These are phyloP conservation scores for Sebastes vulpes DNA, from an alignment of 2,797 vertebrate species.

Conservation along the genomic window DNA sequence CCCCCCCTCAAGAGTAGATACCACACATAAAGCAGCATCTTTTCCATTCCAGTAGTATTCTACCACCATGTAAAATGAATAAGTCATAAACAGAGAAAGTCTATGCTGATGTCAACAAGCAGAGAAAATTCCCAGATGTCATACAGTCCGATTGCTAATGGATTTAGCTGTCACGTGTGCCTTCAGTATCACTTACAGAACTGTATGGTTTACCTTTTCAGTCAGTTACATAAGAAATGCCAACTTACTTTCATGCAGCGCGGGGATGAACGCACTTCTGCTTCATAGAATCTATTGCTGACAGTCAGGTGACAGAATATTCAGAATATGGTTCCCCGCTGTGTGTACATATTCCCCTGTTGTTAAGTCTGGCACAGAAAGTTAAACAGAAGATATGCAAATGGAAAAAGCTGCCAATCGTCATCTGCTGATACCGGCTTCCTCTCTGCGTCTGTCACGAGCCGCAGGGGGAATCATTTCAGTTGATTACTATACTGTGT, in stretches of 20 bases:
- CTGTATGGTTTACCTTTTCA: slow-evolving; percentile 18
- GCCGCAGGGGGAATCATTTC: slow-evolving; percentile 58
- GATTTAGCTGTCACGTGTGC: slow-evolving; percentile 35
- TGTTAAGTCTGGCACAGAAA: slow-evolving; percentile 31
- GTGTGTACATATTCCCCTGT: slow-evolving; percentile 35
- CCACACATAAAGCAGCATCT: slow-evolving; percentile 24
- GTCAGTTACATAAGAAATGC: slow-evolving; percentile 48
- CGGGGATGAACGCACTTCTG: neutral
- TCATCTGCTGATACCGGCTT: slow-evolving; percentile 38
- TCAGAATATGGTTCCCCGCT: slow-evolving; percentile 3
- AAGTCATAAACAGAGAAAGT: slow-evolving; percentile 65
- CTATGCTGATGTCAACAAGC: slow-evolving; percentile 52
- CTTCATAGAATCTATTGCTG: slow-evolving; percentile 10
- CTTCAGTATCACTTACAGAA: slow-evolving; percentile 35
- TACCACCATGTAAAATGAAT: slow-evolving; percentile 66
- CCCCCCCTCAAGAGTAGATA: neutral
- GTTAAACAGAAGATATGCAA: slow-evolving; percentile 65
- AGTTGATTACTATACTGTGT: slow-evolving; percentile 70
- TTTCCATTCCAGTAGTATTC: slow-evolving; percentile 34
- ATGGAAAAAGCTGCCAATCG: slow-evolving; percentile 55
- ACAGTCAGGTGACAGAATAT: slow-evolving; percentile 37
- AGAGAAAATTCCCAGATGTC: slow-evolving; percentile 43
- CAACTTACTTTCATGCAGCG: neutral
- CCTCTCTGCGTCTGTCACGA: slow-evolving; percentile 47
- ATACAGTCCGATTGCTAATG: slow-evolving; percentile 54